Percentiles rank a stretch among this genome's conserved stretches.
phyloP scores from a whole-genome alignment of 2,888 invertebrate genomes.

The Adelphocoris suturalis region DNA sequence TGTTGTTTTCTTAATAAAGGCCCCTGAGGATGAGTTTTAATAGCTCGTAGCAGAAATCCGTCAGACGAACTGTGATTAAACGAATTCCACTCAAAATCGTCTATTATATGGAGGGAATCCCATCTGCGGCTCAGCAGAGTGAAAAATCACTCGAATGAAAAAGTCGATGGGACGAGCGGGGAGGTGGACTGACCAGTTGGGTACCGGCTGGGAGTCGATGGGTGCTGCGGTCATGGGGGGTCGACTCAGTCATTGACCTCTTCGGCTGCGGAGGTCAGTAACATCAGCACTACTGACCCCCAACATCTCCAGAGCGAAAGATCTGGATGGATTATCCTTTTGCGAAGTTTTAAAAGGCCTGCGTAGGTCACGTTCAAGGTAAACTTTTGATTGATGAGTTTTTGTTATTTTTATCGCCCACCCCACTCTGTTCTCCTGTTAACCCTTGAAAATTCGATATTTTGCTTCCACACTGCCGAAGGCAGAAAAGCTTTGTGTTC shows the following conservation, averaged over 20 bases:
- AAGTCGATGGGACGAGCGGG: not conserved
- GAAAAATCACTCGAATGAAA: constrained; percentile 19
- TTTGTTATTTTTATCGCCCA: too few species aligned
- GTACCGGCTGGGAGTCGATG: not conserved
- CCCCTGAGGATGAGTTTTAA: not conserved
- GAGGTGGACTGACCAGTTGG: constrained; percentile 13
- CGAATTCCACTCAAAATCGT: not conserved
- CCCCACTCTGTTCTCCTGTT: too few species aligned
- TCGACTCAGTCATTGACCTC: not conserved
- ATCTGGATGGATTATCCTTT: not conserved
- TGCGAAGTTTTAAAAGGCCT: not conserved
- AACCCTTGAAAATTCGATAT: too few species aligned
- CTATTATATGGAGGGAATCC: not conserved
- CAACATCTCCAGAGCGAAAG: not conserved
- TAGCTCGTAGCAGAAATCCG: not conserved
- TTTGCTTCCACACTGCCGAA: too few species aligned
- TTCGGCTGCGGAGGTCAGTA: constrained; percentile 15
- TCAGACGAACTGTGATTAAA: constrained; percentile 11
- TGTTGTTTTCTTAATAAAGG: constrained; percentile 21
- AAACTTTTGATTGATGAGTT: not conserved
- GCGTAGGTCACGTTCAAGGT: not conserved
- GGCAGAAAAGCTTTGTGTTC: too few species aligned
- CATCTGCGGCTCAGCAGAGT: not conserved
- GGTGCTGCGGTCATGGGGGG: not conserved
- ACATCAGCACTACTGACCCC: constrained; percentile 34